Evolutionary conservation across 2,113 vertebrate species (phyloP), one percentile per base, ranked within the genome.

Genomic region (Gobius niger): DNA sequence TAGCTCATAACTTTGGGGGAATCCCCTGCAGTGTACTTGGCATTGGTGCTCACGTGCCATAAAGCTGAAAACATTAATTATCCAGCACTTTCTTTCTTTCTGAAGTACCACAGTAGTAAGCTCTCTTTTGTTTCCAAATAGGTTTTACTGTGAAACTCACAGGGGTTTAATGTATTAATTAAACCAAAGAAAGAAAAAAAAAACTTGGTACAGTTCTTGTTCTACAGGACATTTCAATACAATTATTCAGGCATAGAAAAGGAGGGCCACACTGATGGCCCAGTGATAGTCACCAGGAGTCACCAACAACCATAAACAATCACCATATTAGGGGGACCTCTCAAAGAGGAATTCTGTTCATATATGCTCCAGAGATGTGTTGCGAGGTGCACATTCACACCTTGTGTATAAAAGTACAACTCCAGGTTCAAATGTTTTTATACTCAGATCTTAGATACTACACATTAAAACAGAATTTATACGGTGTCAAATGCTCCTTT

Each of bases 1-100:
- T 1, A 47, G 8, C 52, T n/a, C 7, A 7, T 9, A 18, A 24
- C 14, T 1, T 54, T 41, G 9, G 51, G 10, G 40, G 67, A 19
- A 13, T 54, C 6, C 44, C n/a, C n/a, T 50, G 47, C 16, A n/a
- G 68, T 63, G 72, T 49, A 77, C 62, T 47, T 77, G 18, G n/a
- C 19, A 51, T 66, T 16, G 47, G 51, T 59, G 69, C 52, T 56
- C 51, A 66, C 52, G 50, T 77, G 61, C 70, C 65, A 76, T 63
- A 63, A 66, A 47, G 34, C 51, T 57, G 52, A 50, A 49, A 50
- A 0, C 15, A 50, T 9, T 7, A 41, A 16, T 47, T 56, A 13
- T 19, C 46, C 11, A 72, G 47, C 59, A 7, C 24, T 7, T 47
- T n/a, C 46, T 57, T 7, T 40, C 49, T 49, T n/a, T 53, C 40